phyloP scores from a whole-genome alignment of 2,797 vertebrate species.

The Morelia viridis region DNA sequence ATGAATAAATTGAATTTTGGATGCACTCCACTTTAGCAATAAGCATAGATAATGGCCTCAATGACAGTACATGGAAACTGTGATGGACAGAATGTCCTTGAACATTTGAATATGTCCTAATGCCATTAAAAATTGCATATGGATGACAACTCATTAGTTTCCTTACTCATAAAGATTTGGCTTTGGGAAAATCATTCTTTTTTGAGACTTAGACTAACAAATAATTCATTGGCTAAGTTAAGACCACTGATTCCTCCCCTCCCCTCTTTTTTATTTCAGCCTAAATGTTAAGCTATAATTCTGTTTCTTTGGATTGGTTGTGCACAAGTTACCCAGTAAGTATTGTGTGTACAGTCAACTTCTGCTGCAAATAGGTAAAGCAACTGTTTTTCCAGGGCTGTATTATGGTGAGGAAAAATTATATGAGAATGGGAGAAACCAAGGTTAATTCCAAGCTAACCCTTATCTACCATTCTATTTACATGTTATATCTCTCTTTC shows the following conservation, averaged over 20 bases:
- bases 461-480: not conserved
- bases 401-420: not conserved
- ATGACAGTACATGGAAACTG: not conserved
- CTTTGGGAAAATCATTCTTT: constrained; percentile 3
- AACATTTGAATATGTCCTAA: not conserved
- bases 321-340: not conserved
- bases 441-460: not conserved
- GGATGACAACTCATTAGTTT: not conserved
- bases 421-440: not conserved
- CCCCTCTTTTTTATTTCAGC: not conserved
- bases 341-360: too few species aligned
- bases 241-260: not conserved
- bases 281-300: not conserved
- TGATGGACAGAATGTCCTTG: not conserved
- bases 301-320: not conserved
- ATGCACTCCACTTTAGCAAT: not conserved
- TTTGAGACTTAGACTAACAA: not conserved
- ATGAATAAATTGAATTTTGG: not conserved
- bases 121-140: not conserved
- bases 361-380: not conserved
- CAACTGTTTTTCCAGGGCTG: not conserved
- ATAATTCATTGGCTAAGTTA: not conserved
- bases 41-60: not conserved
- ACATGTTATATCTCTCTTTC: not conserved
- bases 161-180: not conserved